Percentiles rank a stretch among this genome's conserved stretches.
These are phyloP conservation scores for Nebria ingens DNA, from an alignment of 1,140 invertebrate genomes.

Conservation along the genomic window DNA sequence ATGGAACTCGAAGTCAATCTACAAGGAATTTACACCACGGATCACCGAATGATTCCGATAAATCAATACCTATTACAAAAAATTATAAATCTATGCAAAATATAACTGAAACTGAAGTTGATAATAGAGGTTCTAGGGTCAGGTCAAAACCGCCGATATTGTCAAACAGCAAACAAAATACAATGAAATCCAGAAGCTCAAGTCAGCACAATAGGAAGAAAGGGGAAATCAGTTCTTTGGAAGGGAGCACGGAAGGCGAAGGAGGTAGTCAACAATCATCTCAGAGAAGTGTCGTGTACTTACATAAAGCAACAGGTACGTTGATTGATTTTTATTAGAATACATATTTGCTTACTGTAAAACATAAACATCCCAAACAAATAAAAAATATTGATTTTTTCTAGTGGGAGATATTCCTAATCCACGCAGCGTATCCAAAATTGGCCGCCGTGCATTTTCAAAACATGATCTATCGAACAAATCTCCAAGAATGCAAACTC, in stretches of 20 bases:
- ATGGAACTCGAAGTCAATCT: conserved; percentile 24
- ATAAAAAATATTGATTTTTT: conserved; percentile 26
- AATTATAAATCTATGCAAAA: conserved; percentile 28
- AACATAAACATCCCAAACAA: too few relatives aligned
- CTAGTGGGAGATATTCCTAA: conserved; percentile 62
- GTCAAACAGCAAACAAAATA: conserved; percentile 16
- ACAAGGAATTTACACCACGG: conserved; percentile 46
- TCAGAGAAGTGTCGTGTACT: conserved; percentile 66
- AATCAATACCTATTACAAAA: conserved; percentile 13
- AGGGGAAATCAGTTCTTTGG: conserved; percentile 33
- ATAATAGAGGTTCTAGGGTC: conserved; percentile 15
- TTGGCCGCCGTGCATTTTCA: conserved; percentile 47
- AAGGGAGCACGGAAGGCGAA: conserved; percentile 68
- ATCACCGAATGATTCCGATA: conserved; percentile 34
- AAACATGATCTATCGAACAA: conserved; percentile 58
- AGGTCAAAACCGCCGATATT: conserved; percentile 28
- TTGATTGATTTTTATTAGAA: neutral
- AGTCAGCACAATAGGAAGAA: conserved; percentile 21
- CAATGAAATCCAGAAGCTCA: conserved; percentile 13
- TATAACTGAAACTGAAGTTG: conserved; percentile 24
- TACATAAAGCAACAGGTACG: conserved; percentile 65
- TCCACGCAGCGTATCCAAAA: conserved; percentile 44
- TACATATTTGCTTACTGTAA: neutral
- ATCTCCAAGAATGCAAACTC: conserved; percentile 41
- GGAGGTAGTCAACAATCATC: conserved; percentile 69